Evolutionary conservation across 2,113 vertebrate genomes (phyloP).

Genomic region (Chrysochloris asiatica): DNA sequence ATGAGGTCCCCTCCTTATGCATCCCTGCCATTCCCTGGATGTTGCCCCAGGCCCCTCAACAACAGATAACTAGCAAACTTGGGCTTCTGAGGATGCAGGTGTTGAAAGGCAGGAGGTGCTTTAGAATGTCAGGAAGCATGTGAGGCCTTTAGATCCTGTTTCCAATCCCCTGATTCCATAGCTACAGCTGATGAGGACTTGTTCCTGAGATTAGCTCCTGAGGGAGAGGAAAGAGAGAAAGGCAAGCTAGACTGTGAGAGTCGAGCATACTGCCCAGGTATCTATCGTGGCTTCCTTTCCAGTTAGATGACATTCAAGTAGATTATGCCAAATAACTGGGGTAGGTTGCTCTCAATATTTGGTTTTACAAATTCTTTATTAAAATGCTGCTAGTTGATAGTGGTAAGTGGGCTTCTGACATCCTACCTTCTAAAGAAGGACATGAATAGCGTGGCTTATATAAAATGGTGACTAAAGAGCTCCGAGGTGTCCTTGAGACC

Average conservation of each 20-base stretch:
- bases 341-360: background rate
- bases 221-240: background rate
- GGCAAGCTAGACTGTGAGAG: background rate
- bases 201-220: background rate
- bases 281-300: background rate
- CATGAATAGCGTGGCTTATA: background rate
- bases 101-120: background rate
- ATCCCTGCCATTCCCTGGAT: background rate
- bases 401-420: background rate
- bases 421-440: background rate
- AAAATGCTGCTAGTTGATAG: background rate
- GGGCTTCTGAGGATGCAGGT: background rate
- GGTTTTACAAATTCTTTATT: conserved; percentile 1
- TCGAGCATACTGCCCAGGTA: background rate
- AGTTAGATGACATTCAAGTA: background rate
- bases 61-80: background rate
- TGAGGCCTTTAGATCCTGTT: background rate
- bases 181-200: background rate
- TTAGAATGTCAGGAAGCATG: background rate
- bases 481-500: background rate
- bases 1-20: background rate
- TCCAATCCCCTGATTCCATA: background rate
- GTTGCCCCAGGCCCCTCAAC: background rate
- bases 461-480: background rate
- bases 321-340: background rate